Base-by-base conservation (phyloP, 1,140 invertebrate species). In the Lethocerus indicus region DNA sequence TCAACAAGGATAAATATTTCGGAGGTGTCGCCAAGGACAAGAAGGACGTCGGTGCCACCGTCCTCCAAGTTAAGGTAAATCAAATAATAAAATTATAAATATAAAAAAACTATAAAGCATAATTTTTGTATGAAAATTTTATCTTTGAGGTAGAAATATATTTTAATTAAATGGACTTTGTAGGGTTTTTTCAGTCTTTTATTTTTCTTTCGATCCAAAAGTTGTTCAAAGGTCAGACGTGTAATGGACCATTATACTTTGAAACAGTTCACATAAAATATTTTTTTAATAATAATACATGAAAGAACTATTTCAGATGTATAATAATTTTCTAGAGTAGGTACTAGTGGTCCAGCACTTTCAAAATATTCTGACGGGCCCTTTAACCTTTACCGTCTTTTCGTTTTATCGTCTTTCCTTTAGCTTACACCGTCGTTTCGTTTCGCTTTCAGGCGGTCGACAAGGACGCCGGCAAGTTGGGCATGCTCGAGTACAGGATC, bases 401-500 rank as follows among this genome's bases (percentile, higher is more conserved):
- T 28, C 29, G 14, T 28, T 46, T 29, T 29, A 14, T n/a, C 26
- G 3, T 32, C 16, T 28, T 16, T 26, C 3, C 14, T 26, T 46
- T 26, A 14, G 14, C 29, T 20, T 43, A 43, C 20, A 41, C 24
- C 13, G n/a, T 3, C 12, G 21, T 27, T 27, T 5, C 24, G n/a
- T 45, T 6, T 49, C 48, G 58, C 59, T 53, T 58, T 1, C 67
- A 83, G 67, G 86, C 87, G 2, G 74, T 78, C 52, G 87, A 92
- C 61, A 74, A 73, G 49, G 87, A 92, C 55, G 85, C 81, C 50
- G 84, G 83, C 4, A 75, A 78, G 51, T 85, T 75, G 59, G 84
- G 84, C 1, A 76, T 76, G 57, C 66, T 92, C 1, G 71, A 78
- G 43, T 91, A 85, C 58, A 73, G 71, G 21, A 70, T 84, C 52